Evolutionary conservation across 2,888 invertebrate species (phyloP), one percentile per base, ranked within the genome.

Genomic region (Thecophora atra): DNA sequence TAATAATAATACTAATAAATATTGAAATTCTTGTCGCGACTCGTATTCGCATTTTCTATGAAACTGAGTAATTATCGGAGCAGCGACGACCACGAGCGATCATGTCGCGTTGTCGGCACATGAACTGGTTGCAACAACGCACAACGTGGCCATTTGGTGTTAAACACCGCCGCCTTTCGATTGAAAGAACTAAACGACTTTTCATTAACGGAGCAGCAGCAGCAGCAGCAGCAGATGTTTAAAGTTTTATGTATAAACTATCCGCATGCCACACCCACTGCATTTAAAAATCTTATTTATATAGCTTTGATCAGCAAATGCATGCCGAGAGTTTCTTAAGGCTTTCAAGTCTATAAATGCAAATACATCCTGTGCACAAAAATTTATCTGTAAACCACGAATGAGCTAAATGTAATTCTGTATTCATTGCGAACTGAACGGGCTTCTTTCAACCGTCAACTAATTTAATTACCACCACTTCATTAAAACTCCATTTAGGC

Each of bases 1-100:
- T 69, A 69, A 69, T 69, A 69, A 69, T 69, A 69, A 69, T 69
- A 62, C 60, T 60, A 69, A 69, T 69, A 69, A 69, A 69, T 60
- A 69, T 47, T 7, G 44, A 67, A 54, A 56, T 42, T 67, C 42
- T 30, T 67, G 54, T 67, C 15, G 67, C 56, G 42, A 67, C 56
- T 37, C 30, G 54, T 24, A 42, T 54, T 51, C 24, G 6, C 19
- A 17, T 54, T 47, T 64, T 26, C 47, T 60, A 47, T 44, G 51
- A n/a, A 60, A 28, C 60, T 21, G 60, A 69, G 60, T 69, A 69
- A 69, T 69, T 69, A 69, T 60, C 60, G n/a, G 42, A 51, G 51
- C 11, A 58, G 26, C 44, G 42, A 58, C n/a, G 24, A 47, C 44
- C 56, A 58, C n/a, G 24, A 47, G n/a, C 65, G 28, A n/a, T n/a